Evolutionary conservation across 2,797 vertebrate genomes (phyloP).

Genomic region (Parauchenoglanis punctatus): DNA sequence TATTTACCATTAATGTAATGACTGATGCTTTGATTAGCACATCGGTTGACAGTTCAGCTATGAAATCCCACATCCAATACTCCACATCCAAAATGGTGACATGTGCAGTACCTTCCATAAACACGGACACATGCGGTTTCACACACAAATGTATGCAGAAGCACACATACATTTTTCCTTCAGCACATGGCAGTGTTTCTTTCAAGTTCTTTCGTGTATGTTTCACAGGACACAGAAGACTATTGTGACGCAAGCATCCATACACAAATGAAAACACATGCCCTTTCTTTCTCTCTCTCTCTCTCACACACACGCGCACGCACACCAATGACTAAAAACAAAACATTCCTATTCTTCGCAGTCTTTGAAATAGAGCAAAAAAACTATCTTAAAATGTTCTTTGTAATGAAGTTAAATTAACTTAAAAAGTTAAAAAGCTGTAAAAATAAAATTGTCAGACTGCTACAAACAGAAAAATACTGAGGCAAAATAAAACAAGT

Average conservation of each 20-base stretch:
- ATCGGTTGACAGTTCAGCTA: slow-evolving; percentile 7
- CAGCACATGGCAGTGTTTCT: slow-evolving; percentile 59
- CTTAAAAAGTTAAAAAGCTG: slow-evolving; percentile 54
- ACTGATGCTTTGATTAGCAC: neutral
- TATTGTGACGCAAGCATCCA: slow-evolving; percentile 29
- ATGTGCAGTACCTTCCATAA: slow-evolving; percentile 37
- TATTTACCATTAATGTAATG: neutral
- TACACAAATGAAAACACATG: slow-evolving; percentile 35
- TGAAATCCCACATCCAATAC: slow-evolving; percentile 25
- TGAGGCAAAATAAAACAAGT: slow-evolving; percentile 37
- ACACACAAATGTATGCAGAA: slow-evolving; percentile 22
- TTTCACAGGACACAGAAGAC: slow-evolving; percentile 22
- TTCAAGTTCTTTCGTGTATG: slow-evolving; percentile 31
- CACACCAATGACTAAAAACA: slow-evolving; percentile 40
- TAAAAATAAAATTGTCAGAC: slow-evolving; percentile 47
- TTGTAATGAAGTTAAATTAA: slow-evolving; percentile 60
- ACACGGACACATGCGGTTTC: slow-evolving; percentile 26
- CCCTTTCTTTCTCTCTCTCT: slow-evolving; percentile 21
- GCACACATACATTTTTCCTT: slow-evolving; percentile 34
- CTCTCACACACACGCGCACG: slow-evolving; percentile 25
- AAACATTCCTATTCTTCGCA: slow-evolving; percentile 46
- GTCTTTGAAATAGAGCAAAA: slow-evolving; percentile 45
- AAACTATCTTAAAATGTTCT: slow-evolving; percentile 44
- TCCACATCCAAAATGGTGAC: neutral
- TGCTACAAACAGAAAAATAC: slow-evolving; percentile 39